These are phyloP conservation scores for Ophiothrix spiculata DNA, from an alignment of 35 echinoderm and acorn worm species.

Conservation along the genomic window DNA sequence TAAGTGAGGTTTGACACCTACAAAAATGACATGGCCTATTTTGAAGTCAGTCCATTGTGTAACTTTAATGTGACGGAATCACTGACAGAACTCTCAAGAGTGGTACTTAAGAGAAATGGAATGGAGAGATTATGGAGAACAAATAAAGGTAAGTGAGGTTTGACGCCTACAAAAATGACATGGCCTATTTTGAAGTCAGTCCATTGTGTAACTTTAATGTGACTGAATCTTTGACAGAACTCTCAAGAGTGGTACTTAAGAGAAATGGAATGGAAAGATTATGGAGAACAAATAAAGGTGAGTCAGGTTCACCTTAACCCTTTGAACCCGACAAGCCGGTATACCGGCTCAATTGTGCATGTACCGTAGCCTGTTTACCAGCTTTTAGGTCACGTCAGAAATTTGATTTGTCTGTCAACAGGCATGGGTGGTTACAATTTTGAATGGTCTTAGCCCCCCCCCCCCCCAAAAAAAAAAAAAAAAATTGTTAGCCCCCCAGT, in stretches of 20 bases:
- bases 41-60: conserved; percentile 92
- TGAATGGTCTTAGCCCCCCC: too few relatives aligned
- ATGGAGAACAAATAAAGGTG: conserved; percentile 96
- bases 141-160: conserved; percentile 93
- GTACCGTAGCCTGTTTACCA: too few relatives aligned
- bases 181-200: conserved; percentile 98
- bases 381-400: too few relatives aligned
- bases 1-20: too few relatives aligned
- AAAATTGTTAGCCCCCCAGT: too few relatives aligned
- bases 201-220: conserved; percentile 88
- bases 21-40: conserved; percentile 95
- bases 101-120: conserved; percentile 93
- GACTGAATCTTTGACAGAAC: conserved; percentile 87
- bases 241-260: conserved; percentile 85
- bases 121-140: conserved; percentile 95
- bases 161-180: conserved; percentile 87
- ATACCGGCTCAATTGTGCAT: too few relatives aligned
- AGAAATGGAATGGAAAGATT: conserved; percentile 93
- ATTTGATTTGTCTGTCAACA: too few relatives aligned
- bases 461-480: too few relatives aligned
- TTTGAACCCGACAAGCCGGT: too few relatives aligned
- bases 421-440: too few relatives aligned
- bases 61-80: conserved; percentile 96
- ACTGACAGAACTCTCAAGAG: conserved; percentile 76
- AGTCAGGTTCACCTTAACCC: too few relatives aligned